A percentile compares a stretch with the other conserved stretches of the same genome.
Evolutionary conservation across 2,113 vertebrate species (phyloP).

Genomic region (Dolichallabes microphthalmus): DNA sequence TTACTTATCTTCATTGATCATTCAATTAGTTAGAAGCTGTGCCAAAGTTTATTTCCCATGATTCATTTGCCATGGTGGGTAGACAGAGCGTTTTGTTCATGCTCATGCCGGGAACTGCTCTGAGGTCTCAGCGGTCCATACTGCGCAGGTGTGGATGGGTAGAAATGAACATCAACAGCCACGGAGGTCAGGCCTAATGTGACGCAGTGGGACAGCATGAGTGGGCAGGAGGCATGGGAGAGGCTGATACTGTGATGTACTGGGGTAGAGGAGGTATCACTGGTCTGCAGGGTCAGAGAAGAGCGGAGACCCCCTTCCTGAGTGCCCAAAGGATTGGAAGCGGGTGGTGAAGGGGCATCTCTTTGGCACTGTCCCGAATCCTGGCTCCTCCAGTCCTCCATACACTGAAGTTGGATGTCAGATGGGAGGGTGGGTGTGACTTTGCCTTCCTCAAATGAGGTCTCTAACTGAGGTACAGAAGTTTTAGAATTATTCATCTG

Average conservation of each 20-base stretch:
- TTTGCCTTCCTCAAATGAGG: slow-evolving; percentile 62
- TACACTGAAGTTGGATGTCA: slow-evolving; percentile 66
- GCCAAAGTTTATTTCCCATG: neutral
- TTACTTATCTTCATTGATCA: neutral
- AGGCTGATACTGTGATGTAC: slow-evolving; percentile 71
- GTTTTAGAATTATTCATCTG: neutral
- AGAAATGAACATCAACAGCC: slow-evolving; percentile 73
- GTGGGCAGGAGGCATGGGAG: slow-evolving; percentile 64
- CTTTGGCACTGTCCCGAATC: slow-evolving; percentile 59
- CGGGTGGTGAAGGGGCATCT: slow-evolving; percentile 55
- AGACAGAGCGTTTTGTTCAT: slow-evolving; percentile 52
- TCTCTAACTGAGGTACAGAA: slow-evolving; percentile 60
- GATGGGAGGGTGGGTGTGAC: slow-evolving; percentile 58
- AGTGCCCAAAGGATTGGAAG: slow-evolving; percentile 53
- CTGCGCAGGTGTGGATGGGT: slow-evolving; percentile 53
- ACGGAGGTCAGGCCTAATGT: slow-evolving; percentile 72
- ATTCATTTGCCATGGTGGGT: slow-evolving; percentile 59
- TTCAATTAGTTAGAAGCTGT: neutral
- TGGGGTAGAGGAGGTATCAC: slow-evolving; percentile 58
- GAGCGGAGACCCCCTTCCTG: slow-evolving; percentile 64
- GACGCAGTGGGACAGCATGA: slow-evolving; percentile 70
- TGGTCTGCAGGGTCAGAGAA: slow-evolving; percentile 67
- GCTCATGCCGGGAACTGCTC: slow-evolving; percentile 56
- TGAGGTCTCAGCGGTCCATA: slow-evolving; percentile 48
- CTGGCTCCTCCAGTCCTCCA: slow-evolving; percentile 66